These are phyloP conservation scores for Galago senegalensis DNA, from an alignment of 2,797 vertebrate genomes.

Conservation along the genomic window DNA sequence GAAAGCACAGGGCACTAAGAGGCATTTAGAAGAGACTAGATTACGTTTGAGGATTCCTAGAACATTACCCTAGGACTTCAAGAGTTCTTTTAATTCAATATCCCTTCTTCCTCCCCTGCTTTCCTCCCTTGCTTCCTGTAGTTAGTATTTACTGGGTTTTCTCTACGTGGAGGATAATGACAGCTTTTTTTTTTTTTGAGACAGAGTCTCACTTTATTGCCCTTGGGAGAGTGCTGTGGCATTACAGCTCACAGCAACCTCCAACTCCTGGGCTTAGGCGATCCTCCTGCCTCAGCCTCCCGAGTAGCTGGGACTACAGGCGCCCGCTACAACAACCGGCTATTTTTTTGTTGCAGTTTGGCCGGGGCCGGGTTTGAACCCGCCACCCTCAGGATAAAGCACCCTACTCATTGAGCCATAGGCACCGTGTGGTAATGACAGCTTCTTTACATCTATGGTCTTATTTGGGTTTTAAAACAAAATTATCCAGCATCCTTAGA, in stretches of 20 bases:
- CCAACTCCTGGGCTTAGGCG: too few relatives aligned
- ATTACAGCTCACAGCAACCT: too few relatives aligned
- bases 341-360: too few relatives aligned
- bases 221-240: too few relatives aligned
- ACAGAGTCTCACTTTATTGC: too few relatives aligned
- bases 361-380: too few relatives aligned
- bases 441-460: not conserved
- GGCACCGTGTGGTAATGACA: too few relatives aligned
- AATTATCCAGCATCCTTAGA: conserved; percentile 36
- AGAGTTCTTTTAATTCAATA: conserved; percentile 15
- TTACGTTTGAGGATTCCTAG: not conserved
- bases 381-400: too few relatives aligned
- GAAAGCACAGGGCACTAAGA: not conserved
- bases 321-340: too few relatives aligned
- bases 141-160: conserved; percentile 1
- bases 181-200: not conserved
- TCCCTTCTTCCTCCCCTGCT: not conserved
- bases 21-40: not conserved
- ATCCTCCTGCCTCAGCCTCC: too few relatives aligned
- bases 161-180: not conserved
- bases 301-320: too few relatives aligned
- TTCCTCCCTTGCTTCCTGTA: not conserved
- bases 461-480: not conserved
- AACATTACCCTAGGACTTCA: not conserved
- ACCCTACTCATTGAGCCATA: too few relatives aligned